Percentiles rank a stretch among this genome's conserved stretches.
Evolutionary conservation across 2,888 invertebrate species (phyloP).

Genomic region (Pterostichus madidus): DNA sequence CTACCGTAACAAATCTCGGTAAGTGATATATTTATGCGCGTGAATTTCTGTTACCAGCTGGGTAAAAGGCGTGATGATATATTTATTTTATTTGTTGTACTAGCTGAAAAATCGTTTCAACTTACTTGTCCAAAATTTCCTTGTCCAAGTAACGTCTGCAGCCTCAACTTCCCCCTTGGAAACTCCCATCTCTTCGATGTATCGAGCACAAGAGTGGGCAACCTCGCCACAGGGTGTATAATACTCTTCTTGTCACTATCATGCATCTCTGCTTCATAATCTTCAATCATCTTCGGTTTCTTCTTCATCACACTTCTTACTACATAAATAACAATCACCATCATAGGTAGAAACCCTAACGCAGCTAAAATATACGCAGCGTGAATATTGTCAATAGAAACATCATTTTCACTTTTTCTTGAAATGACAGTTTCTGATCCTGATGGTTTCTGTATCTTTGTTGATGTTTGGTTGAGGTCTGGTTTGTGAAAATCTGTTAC

Average conservation of each 20-base stretch:
- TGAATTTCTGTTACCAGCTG: too few relatives aligned
- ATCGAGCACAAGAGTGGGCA: slow-evolving; percentile 73
- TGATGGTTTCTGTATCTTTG: slow-evolving; percentile 26
- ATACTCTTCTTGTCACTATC: slow-evolving; percentile 80
- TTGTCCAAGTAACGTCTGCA: slow-evolving; percentile 89
- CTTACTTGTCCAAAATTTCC: slow-evolving; percentile 90
- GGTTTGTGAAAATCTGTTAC: slow-evolving; percentile 56
- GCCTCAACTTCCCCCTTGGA: slow-evolving; percentile 86
- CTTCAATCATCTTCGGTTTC: slow-evolving; percentile 78
- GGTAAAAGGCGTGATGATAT: too few relatives aligned
- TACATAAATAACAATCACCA: slow-evolving; percentile 80
- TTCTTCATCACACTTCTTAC: slow-evolving; percentile 79
- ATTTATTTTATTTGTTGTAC: too few relatives aligned
- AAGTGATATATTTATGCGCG: too few relatives aligned
- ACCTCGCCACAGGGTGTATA: slow-evolving; percentile 76
- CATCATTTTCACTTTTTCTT: slow-evolving; percentile 77
- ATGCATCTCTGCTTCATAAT: slow-evolving; percentile 81
- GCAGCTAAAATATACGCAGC: slow-evolving; percentile 82
- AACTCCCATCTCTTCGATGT: slow-evolving; percentile 87
- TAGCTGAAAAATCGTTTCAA: too few relatives aligned
- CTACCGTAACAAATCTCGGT: too few relatives aligned
- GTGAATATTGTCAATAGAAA: slow-evolving; percentile 78
- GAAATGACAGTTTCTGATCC: slow-evolving; percentile 70
- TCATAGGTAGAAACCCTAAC: slow-evolving; percentile 81
- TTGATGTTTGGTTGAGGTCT: slow-evolving; percentile 1